phyloP scores from a whole-genome alignment of 2,888 invertebrate genomes.

The Cephus rjabovi region DNA sequence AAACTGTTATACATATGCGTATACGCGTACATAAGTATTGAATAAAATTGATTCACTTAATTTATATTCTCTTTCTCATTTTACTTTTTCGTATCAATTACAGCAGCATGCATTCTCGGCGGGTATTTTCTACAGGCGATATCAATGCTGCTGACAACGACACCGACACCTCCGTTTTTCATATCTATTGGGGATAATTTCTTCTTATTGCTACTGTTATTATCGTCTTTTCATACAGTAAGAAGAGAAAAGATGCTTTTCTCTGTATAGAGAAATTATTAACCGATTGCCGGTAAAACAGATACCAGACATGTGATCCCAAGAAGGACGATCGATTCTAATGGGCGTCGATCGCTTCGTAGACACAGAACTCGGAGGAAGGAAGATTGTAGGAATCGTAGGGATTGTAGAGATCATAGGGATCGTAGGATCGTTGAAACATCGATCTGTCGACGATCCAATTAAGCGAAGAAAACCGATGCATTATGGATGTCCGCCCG shows the following conservation, averaged over 20 bases:
- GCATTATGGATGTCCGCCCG: constrained; percentile 50
- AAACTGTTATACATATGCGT: background rate
- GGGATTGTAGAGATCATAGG: constrained; percentile 20
- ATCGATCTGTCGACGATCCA: constrained; percentile 42
- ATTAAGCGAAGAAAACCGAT: constrained; percentile 49
- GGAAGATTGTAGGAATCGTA: constrained; percentile 21
- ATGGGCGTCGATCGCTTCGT: background rate
- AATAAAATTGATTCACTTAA: background rate
- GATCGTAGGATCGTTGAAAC: constrained; percentile 27
- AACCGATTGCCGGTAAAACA: background rate
- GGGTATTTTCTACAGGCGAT: background rate
- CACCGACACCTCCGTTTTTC: background rate
- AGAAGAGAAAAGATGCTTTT: background rate
- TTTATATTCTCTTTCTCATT: background rate
- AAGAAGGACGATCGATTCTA: background rate
- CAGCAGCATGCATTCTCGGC: background rate
- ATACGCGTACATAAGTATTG: background rate
- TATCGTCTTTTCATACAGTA: background rate
- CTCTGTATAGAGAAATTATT: background rate
- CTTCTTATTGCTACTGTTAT: background rate
- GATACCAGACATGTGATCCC: background rate
- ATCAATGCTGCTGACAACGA: background rate
- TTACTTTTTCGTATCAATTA: background rate
- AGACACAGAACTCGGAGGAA: background rate
- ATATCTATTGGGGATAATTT: background rate